Percentiles rank a stretch among this genome's conserved stretches.
Conservation (phyloP, 2,113 vertebrate genomes). For the Alouatta palliata region DNA sequence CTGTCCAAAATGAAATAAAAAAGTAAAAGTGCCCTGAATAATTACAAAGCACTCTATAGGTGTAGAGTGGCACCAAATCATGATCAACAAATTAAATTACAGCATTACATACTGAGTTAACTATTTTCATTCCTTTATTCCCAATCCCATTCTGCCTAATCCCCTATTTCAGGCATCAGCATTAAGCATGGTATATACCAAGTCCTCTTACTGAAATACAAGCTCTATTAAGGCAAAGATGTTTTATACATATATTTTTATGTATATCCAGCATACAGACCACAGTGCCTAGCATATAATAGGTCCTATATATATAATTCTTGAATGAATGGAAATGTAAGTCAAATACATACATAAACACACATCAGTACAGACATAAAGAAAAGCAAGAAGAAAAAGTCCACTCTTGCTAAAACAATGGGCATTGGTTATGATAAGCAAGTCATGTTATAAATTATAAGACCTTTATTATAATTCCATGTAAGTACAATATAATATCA, state of each 20-base stretch:
- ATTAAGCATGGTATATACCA: background rate
- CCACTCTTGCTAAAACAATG: background rate
- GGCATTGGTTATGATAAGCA: background rate
- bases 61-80: background rate
- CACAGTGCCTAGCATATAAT: background rate
- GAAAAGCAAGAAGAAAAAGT: background rate
- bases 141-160: background rate
- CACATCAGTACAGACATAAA: background rate
- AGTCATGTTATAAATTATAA: background rate
- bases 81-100: background rate
- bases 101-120: background rate
- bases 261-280: background rate
- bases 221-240: background rate
- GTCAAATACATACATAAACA: background rate
- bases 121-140: background rate
- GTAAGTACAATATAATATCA: background rate
- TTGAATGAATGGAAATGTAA: background rate
- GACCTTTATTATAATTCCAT: background rate
- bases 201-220: background rate
- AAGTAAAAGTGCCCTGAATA: background rate
- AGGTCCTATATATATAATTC: background rate
- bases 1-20: conserved; percentile 14
- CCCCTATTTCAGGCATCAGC: background rate
- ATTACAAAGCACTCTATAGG: background rate
- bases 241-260: background rate